A percentile compares a stretch with the other conserved stretches of the same genome.
Conservation (phyloP, 2,888 invertebrate species). For the Pheosia gnoma region DNA sequence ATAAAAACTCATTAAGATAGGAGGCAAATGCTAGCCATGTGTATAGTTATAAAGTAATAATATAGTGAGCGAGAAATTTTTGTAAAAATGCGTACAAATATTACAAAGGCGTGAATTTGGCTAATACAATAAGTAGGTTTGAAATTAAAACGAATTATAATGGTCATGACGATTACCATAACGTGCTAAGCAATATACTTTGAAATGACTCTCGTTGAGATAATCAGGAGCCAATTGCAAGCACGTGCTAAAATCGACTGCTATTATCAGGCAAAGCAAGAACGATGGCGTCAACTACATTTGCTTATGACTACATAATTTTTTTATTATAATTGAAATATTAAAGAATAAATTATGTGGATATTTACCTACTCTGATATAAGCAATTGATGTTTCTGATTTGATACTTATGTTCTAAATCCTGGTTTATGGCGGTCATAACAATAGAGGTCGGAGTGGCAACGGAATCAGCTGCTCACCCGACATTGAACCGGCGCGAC, state of each 20-base stretch:
- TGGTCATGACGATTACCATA: constrained; percentile 57
- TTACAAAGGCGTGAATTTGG: constrained; percentile 20
- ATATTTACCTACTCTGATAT: too few species aligned
- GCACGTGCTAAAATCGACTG: constrained; percentile 30
- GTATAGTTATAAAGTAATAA: background rate
- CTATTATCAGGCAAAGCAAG: too few species aligned
- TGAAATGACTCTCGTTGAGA: constrained; percentile 31
- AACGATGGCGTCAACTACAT: background rate
- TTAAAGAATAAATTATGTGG: too few species aligned
- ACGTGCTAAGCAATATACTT: constrained; percentile 53
- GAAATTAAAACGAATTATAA: constrained; percentile 47
- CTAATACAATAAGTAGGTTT: constrained; percentile 36
- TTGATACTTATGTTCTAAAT: constrained; percentile 17
- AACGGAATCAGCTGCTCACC: constrained; percentile 55
- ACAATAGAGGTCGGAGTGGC: constrained; percentile 24
- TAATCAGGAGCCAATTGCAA: constrained; percentile 51
- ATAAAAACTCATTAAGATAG: constrained; percentile 71
- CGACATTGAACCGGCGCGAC: constrained; percentile 35
- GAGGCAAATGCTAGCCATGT: background rate
- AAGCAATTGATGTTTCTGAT: constrained; percentile 5
- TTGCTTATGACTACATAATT: too few species aligned
- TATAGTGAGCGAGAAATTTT: background rate
- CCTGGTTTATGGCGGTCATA: constrained; percentile 30
- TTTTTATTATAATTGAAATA: too few species aligned
- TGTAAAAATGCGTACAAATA: background rate